phyloP scores from a whole-genome alignment of 2,888 invertebrate genomes.

The Tenthredo scrophulariae region DNA sequence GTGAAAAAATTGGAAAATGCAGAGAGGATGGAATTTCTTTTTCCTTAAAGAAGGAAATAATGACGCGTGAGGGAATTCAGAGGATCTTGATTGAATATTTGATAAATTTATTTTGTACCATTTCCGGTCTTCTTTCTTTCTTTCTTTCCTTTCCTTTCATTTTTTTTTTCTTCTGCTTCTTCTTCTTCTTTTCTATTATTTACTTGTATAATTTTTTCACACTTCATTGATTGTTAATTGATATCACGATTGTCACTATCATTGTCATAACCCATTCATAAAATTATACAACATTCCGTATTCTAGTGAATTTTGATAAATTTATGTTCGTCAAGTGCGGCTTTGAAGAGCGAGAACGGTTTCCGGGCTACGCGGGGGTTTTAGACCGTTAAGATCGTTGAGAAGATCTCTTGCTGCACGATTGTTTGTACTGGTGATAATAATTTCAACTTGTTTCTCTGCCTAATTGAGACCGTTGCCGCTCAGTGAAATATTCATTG shows the following conservation, averaged over 20 bases:
- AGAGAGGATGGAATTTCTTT: not conserved
- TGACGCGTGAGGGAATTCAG: conserved; percentile 4
- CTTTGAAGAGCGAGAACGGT: conserved; percentile 29
- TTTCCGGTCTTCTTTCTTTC: not conserved
- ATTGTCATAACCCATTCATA: not conserved
- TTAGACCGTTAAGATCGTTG: conserved; percentile 8
- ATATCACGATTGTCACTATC: not conserved
- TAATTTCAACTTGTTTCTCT: conserved; percentile 43
- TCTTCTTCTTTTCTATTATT: no score
- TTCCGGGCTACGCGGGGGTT: not conserved
- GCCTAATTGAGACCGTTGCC: conserved; percentile 47
- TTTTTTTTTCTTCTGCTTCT: not conserved
- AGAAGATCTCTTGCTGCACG: conserved; percentile 20
- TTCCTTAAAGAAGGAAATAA: not conserved
- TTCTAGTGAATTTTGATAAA: not conserved
- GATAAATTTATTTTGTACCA: not conserved
- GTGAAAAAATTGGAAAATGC: not conserved
- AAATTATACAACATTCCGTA: not conserved
- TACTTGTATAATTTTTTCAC: not conserved
- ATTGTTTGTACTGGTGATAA: conserved; percentile 35
- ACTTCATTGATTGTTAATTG: not conserved
- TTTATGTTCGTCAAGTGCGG: not conserved
- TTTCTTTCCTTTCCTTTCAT: not conserved
- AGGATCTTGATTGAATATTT: conserved; percentile 27
- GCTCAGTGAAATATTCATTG: conserved; percentile 42